Base-by-base conservation (phyloP, 2,888 invertebrate species). In the Lysandra bellargus region DNA sequence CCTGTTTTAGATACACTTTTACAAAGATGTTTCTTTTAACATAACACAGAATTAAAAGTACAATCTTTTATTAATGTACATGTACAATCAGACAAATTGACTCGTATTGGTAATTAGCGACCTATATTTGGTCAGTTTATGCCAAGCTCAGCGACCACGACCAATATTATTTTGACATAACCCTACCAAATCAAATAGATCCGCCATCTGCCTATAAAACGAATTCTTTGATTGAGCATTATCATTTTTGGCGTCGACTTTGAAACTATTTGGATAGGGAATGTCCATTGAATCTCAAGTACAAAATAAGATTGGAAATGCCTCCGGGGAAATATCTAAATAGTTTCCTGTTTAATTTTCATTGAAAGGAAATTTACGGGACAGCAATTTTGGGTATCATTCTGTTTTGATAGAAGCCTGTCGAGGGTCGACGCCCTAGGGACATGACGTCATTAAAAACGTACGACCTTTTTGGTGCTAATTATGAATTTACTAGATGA, bases 301-400 rank as follows among this genome's bases (percentile, higher is more conserved):
- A 69, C 30, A 57, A 57, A 53, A 57, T 57, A 76, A 33, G 76
- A 30, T 76, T 53, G 49, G 49, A 49, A 75, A 9, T 30, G 49
- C 44, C 90, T 85, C 87, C 53, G 40, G 89, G 90, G 90, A 90
- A 90, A 90, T 91, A 89, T 87, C 86, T 85, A 87, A 87, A 87
- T 89, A 88, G 90, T 89, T 88, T 85, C 82, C 84, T 88, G 88
- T 89, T 90, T 89, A 90, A 90, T 90, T 89, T 90, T 88, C 85
- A 85, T 83, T 84, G 82, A 82, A 81, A 80, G 81, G 82, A 82
- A 83, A 82, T 85, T 83, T 75, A 81, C 80, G 82, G 80, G 80
- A 81, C 80, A 80, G 74, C 83, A 85, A 82, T 80, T 85, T 83
- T 64, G 82, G 81, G 83, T 84, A 86, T 85, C 85, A 85, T 82